These are phyloP conservation scores for Pampus argenteus DNA, from an alignment of 2,797 vertebrate species.

Conservation along the genomic window DNA sequence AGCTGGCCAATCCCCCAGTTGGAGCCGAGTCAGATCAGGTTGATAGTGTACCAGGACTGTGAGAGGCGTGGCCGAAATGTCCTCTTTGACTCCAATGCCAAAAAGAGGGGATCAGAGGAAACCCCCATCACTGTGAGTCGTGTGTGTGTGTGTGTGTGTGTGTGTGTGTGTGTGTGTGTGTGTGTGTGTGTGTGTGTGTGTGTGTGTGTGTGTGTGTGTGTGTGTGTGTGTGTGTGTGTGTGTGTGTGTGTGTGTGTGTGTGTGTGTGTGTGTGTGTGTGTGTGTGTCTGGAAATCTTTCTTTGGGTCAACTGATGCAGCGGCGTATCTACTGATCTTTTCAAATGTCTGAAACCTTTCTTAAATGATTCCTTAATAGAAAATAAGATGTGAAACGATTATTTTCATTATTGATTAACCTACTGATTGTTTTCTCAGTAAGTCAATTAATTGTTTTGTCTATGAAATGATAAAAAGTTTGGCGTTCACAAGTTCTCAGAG, in stretches of 20 bases:
- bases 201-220: not conserved
- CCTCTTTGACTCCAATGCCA: conserved; percentile 95
- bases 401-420: not conserved
- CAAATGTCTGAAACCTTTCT: not conserved
- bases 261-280: not conserved
- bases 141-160: not conserved
- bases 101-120: conserved; percentile 92
- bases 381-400: not conserved
- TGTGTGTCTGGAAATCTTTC: no score
- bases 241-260: not conserved
- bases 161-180: not conserved
- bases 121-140: conserved; percentile 90
- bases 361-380: not conserved
- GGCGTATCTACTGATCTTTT: not conserved
- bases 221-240: not conserved
- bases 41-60: conserved; percentile 99
- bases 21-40: conserved; percentile 95
- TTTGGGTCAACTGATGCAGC: not conserved
- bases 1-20: conserved; percentile 97
- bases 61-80: conserved; percentile 97
- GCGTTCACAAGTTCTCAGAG: not conserved
- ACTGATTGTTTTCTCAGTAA: not conserved
- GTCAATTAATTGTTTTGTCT: no score
- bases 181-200: not conserved
- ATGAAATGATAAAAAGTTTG: not conserved